Percentiles rank a stretch among this genome's conserved stretches.
These are phyloP conservation scores for Hycleus phaleratus DNA, from an alignment of 1,140 invertebrate species.

Conservation along the genomic window DNA sequence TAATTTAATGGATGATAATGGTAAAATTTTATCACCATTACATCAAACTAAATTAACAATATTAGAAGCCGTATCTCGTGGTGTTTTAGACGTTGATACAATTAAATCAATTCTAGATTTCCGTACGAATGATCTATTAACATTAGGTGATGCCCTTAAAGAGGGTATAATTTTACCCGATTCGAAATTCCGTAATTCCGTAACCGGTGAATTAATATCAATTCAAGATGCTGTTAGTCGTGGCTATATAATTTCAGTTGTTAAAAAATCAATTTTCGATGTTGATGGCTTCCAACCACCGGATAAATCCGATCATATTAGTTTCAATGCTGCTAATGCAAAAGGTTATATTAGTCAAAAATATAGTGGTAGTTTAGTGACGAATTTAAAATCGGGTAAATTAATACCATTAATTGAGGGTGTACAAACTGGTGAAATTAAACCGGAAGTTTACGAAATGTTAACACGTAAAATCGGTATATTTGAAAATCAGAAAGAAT, in stretches of 20 bases:
- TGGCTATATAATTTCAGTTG: conserved; percentile 81
- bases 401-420: conserved; percentile 64
- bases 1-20: conserved; percentile 69
- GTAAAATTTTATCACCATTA: conserved; percentile 71
- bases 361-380: conserved; percentile 60
- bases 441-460: conserved; percentile 76
- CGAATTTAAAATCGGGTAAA: conserved; percentile 66
- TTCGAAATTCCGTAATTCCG: conserved; percentile 62
- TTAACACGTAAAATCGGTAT: conserved; percentile 75
- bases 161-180: conserved; percentile 68
- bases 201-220: conserved; percentile 59
- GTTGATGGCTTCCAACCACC: conserved; percentile 86
- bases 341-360: conserved; percentile 71
- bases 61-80: conserved; percentile 71
- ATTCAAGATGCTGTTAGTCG: conserved; percentile 77
- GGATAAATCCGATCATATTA: conserved; percentile 71
- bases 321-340: conserved; percentile 76
- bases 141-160: conserved; percentile 74
- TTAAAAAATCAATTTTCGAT: conserved; percentile 83
- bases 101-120: conserved; percentile 77
- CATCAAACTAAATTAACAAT: conserved; percentile 69
- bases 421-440: conserved; percentile 55
- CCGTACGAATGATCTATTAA: conserved; percentile 70
- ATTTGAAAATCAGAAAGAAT: conserved; percentile 62
- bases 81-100: conserved; percentile 76